A percentile compares a stretch with the other conserved stretches of the same genome.
phyloP scores from a whole-genome alignment of 2,888 invertebrate genomes.

The Norana najaformis region DNA sequence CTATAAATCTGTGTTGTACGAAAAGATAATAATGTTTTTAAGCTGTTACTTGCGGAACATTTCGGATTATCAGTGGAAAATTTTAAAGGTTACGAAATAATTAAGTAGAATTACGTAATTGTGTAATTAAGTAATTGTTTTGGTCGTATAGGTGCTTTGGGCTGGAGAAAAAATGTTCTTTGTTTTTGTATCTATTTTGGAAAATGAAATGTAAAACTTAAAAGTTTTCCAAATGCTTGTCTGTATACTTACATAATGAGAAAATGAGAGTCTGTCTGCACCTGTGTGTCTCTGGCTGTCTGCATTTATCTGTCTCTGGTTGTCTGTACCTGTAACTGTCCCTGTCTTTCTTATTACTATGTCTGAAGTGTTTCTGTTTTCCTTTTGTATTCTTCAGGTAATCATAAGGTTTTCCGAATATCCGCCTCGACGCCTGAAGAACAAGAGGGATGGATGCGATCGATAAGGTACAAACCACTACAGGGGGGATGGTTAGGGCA shows the following conservation, averaged over 20 bases:
- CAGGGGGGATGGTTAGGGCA: not conserved
- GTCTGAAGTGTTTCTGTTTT: not conserved
- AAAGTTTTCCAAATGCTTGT: no score
- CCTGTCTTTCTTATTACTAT: not conserved
- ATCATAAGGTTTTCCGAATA: constrained; percentile 74
- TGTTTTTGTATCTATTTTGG: not conserved
- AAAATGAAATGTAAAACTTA: not conserved
- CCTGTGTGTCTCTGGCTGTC: not conserved
- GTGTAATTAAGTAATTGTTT: not conserved
- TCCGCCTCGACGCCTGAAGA: constrained; percentile 94
- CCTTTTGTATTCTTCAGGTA: constrained; percentile 66
- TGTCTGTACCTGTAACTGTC: not conserved
- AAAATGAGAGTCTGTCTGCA: not conserved
- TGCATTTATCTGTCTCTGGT: not conserved
- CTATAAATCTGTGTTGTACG: no score
- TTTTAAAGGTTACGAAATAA: not conserved
- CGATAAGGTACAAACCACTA: constrained; percentile 23
- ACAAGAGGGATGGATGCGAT: constrained; percentile 91
- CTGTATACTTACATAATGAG: no score
- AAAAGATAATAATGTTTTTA: not conserved
- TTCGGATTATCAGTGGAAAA: not conserved
- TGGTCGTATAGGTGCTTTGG: not conserved
- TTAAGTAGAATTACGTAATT: no score
- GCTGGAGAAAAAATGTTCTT: not conserved
- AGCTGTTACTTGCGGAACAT: not conserved